These are phyloP conservation scores for Ruditapes philippinarum DNA, from an alignment of 1,140 invertebrate genomes.

Conservation along the genomic window DNA sequence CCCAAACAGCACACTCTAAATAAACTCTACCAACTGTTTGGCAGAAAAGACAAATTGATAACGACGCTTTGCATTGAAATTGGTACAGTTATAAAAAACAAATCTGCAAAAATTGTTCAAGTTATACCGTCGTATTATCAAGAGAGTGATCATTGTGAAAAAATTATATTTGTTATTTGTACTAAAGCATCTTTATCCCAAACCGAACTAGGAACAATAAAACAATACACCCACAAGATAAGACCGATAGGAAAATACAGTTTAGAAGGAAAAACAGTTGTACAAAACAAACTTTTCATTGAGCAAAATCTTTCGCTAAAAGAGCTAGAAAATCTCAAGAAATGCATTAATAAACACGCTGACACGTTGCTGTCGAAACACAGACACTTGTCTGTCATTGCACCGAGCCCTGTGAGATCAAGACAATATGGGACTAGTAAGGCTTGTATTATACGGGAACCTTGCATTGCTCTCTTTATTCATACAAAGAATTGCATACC, in stretches of 20 bases:
- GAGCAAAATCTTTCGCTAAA: not conserved
- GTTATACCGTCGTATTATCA: not conserved
- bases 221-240: not conserved
- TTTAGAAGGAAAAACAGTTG: too few relatives aligned
- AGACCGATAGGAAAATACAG: not conserved
- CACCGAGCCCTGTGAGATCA: not conserved
- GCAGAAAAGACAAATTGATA: not conserved
- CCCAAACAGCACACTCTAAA: not conserved
- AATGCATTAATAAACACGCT: not conserved
- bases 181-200: too few relatives aligned
- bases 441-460: too few relatives aligned
- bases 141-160: not conserved
- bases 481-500: not conserved
- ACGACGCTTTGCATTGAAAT: not conserved
- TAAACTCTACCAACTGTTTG: not conserved
- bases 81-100: not conserved
- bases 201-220: too few relatives aligned
- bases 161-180: not conserved
- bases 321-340: not conserved
- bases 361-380: not conserved
- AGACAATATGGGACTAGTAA: not conserved
- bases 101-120: not conserved
- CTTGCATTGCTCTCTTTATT: slow-evolving; percentile 2
- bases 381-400: not conserved
- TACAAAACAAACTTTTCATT: too few relatives aligned